Percentiles rank a stretch among this genome's conserved stretches.
phyloP scores from a whole-genome alignment of 1,140 invertebrate species.

The Meloidogyne exigua region DNA sequence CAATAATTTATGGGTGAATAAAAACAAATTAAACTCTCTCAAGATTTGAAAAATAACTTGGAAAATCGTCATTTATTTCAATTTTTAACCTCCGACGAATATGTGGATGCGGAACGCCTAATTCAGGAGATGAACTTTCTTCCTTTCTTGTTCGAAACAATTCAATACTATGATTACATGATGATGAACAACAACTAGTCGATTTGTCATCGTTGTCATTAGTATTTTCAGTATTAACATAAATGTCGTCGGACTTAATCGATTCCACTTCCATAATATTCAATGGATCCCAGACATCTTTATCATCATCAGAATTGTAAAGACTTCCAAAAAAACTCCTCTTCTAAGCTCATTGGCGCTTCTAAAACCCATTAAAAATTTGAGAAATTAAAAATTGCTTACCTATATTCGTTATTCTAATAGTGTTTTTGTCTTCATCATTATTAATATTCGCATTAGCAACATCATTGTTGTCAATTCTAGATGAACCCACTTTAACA shows the following conservation, averaged over 20 bases:
- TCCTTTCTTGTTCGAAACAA: not conserved
- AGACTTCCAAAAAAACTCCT: not conserved
- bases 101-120: not conserved
- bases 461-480: not conserved
- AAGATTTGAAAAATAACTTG: not conserved
- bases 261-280: not conserved
- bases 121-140: not conserved
- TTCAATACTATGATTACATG: not conserved
- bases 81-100: not conserved
- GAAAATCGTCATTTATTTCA: too few species aligned
- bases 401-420: not conserved
- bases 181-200: not conserved
- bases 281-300: not conserved
- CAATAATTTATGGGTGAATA: too few species aligned
- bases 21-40: not conserved
- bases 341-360: not conserved
- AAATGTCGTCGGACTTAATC: too few species aligned
- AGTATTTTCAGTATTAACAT: too few species aligned
- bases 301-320: conserved; percentile 4
- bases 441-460: not conserved
- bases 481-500: not conserved
- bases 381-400: not conserved
- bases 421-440: not conserved
- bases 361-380: not conserved
- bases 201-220: too few species aligned